Conservation (phyloP, 1,140 invertebrate genomes). For the Dinothrombium tinctorium region DNA sequence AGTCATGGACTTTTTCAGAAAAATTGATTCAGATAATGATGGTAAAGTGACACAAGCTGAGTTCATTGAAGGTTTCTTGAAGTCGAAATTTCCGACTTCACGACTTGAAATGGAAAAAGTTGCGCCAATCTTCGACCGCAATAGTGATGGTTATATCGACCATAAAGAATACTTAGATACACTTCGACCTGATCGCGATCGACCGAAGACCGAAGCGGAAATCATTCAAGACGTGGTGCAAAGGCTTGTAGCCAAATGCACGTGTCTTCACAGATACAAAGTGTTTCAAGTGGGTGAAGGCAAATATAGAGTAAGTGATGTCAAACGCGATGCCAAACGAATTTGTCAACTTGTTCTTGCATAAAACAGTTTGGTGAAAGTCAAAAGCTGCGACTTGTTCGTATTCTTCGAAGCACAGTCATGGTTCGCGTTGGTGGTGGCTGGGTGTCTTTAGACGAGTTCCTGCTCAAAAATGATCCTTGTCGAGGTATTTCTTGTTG, state of each 20-base stretch:
- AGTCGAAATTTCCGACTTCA: constrained; percentile 93
- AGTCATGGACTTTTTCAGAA: constrained; percentile 88
- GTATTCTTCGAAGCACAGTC: constrained; percentile 90
- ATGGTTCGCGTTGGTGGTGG: constrained; percentile 99
- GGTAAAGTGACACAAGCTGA: constrained; percentile 82
- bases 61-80: constrained; percentile 94
- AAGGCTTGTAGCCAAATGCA: constrained; percentile 67
- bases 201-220: constrained; percentile 54
- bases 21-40: constrained; percentile 95
- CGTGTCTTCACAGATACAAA: constrained; percentile 85
- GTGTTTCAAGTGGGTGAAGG: constrained; percentile 97
- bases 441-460: constrained; percentile 96
- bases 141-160: constrained; percentile 79
- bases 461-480: constrained; percentile 97
- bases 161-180: constrained; percentile 98
- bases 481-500: constrained; percentile 63
- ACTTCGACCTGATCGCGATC: constrained; percentile 74
- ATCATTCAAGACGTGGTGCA: constrained; percentile 97
- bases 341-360: neutral
- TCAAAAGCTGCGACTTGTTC: constrained; percentile 70
- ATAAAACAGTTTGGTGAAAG: constrained; percentile 8
- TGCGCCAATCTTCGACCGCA: constrained; percentile 88
- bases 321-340: neutral
- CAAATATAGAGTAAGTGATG: constrained; percentile 68
- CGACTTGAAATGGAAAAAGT: constrained; percentile 93